These are phyloP conservation scores for Neoseiulus cucumeris DNA, from an alignment of 1,140 invertebrate species.

Conservation along the genomic window DNA sequence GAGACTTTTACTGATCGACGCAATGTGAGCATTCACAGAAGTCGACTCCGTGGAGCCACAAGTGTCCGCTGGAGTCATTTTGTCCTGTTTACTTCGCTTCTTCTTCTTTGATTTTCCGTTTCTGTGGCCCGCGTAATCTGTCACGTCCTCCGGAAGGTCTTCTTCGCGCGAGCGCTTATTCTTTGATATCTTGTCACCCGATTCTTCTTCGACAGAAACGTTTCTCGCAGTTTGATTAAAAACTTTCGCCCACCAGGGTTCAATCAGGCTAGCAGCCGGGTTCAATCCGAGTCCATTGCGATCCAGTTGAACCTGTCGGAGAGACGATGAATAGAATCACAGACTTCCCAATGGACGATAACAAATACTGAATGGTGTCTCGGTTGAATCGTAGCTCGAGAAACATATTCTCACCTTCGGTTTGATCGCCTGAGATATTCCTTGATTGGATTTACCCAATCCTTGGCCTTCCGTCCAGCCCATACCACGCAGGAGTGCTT, in stretches of 20 bases:
- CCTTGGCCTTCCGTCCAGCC: slow-evolving; percentile 6
- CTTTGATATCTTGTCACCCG: no score
- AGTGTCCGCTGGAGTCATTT: no score
- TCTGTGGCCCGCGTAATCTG: no score
- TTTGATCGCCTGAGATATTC: background rate
- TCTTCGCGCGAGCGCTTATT: no score
- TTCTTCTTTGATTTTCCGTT: no score
- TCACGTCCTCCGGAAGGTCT: no score
- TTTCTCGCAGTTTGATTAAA: background rate
- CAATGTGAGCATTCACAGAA: no score
- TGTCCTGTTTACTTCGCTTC: no score
- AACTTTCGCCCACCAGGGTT: slow-evolving; percentile 4
- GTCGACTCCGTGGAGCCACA: no score
- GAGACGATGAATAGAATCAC: background rate
- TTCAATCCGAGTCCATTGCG: background rate
- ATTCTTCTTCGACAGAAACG: background rate
- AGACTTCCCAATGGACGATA: background rate
- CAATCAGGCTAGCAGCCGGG: background rate
- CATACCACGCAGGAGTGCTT: background rate
- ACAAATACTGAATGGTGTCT: background rate
- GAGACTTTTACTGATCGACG: no score
- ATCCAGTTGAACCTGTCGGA: background rate
- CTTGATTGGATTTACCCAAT: background rate
- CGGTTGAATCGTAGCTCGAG: background rate
- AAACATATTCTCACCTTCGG: background rate